Conservation (phyloP, 2,113 vertebrate genomes). For the Trinectes maculatus region DNA sequence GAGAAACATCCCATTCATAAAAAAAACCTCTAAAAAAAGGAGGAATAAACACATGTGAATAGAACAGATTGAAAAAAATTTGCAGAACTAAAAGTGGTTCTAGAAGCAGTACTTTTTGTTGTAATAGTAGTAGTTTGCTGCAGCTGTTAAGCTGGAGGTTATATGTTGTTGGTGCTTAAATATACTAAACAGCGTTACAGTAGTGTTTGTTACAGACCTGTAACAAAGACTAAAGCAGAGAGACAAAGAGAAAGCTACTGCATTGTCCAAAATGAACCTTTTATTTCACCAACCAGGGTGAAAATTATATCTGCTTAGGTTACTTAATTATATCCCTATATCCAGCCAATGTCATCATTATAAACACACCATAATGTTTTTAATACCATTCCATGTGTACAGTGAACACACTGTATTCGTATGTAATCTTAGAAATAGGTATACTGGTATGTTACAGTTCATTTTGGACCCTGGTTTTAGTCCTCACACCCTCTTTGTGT, state of each 20-base stretch:
- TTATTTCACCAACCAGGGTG: constrained; percentile 11
- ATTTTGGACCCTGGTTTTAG: constrained; percentile 17
- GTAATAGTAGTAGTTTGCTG: constrained; percentile 58
- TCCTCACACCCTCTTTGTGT: constrained; percentile 33
- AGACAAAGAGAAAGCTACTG: neutral
- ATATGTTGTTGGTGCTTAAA: constrained; percentile 54
- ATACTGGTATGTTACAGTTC: constrained; percentile 8
- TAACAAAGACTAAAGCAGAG: constrained; percentile 53
- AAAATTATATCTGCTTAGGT: neutral
- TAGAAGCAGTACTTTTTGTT: constrained; percentile 54
- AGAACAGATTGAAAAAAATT: constrained; percentile 58
- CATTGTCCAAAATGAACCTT: constrained; percentile 42
- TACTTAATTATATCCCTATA: neutral
- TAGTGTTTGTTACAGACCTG: constrained; percentile 68
- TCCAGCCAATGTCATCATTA: neutral
- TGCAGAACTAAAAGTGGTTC: constrained; percentile 58
- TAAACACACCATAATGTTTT: neutral
- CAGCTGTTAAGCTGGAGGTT: constrained; percentile 61
- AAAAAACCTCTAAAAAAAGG: constrained; percentile 55
- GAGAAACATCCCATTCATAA: constrained; percentile 72
- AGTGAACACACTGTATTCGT: neutral
- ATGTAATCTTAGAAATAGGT: constrained; percentile 6
- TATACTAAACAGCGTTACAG: constrained; percentile 52
- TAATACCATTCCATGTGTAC: neutral
- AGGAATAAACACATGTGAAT: constrained; percentile 67